phyloP scores from a whole-genome alignment of 2,113 vertebrate genomes.

The Ctenodactylus gundi region DNA sequence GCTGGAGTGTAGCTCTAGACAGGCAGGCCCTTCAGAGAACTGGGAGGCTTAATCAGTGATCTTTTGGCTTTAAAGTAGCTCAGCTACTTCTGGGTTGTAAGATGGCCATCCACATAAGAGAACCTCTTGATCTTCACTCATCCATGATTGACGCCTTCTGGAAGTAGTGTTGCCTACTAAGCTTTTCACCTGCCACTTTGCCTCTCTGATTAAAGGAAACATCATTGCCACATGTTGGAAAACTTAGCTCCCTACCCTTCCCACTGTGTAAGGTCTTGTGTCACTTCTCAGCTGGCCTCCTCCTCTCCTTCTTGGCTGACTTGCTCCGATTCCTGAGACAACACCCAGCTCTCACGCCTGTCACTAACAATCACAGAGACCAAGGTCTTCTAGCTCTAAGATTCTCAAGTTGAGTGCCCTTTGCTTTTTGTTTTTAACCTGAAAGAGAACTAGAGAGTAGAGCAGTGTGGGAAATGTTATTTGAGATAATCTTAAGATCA shows the following conservation, averaged over 20 bases:
- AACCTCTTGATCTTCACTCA: background rate
- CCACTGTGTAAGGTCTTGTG: background rate
- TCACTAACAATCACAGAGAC: background rate
- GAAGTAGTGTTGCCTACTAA: background rate
- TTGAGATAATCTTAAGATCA: background rate
- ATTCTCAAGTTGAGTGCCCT: background rate
- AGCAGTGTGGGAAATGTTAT: background rate
- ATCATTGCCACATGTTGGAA: background rate
- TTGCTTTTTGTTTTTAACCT: background rate
- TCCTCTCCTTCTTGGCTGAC: background rate
- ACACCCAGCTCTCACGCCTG: background rate
- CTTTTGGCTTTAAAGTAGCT: background rate
- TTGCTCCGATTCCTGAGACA: background rate
- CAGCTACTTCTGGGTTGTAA: background rate
- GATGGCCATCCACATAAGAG: background rate
- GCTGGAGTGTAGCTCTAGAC: too few species aligned
- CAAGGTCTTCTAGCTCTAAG: background rate
- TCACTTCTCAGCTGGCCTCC: background rate
- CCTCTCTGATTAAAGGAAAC: background rate
- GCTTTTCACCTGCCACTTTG: background rate
- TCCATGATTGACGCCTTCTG: too few species aligned
- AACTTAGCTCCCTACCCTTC: background rate
- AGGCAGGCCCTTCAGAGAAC: background rate
- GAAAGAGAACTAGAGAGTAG: background rate
- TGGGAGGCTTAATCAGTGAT: background rate